phyloP scores from a whole-genome alignment of 2,888 invertebrate species.

The Zygogramma bicolorata region DNA sequence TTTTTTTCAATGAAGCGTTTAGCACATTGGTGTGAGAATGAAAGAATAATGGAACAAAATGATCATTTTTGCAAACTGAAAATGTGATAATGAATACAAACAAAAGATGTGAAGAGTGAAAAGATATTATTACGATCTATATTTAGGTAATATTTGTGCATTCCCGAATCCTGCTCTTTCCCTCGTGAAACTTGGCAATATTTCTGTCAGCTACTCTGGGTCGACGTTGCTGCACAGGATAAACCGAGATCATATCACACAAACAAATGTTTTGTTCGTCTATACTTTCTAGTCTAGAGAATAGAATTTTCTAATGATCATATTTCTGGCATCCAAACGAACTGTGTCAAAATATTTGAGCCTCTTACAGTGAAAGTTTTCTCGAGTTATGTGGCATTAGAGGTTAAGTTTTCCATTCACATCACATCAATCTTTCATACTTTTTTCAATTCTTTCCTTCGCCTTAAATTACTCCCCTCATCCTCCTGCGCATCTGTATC shows the following conservation, averaged over 20 bases:
- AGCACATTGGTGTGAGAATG: no score
- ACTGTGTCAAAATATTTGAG: constrained; percentile 5
- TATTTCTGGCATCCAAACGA: neutral
- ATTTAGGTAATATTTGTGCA: no score
- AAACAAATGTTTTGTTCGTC: constrained; percentile 20
- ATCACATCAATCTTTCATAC: constrained; percentile 17
- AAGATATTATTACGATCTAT: no score
- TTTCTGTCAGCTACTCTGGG: constrained; percentile 1
- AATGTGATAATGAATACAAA: no score
- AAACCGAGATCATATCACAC: constrained; percentile 13
- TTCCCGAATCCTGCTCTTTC: no score
- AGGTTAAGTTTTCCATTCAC: neutral
- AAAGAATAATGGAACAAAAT: no score
- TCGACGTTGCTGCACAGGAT: constrained; percentile 10
- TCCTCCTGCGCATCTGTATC: constrained; percentile 6
- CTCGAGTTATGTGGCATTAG: neutral
- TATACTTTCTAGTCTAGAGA: constrained; percentile 2
- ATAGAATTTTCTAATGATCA: constrained; percentile 12
- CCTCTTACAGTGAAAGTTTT: constrained; percentile 6
- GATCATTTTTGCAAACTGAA: no score
- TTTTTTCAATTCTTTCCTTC: neutral
- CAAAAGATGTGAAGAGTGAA: no score
- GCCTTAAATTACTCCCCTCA: neutral
- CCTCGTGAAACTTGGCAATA: constrained; percentile 3
- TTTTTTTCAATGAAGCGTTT: no score